Evolutionary conservation across 2,888 invertebrate genomes (phyloP), one percentile per base, ranked within the genome.

Genomic region (Hypselothyrea guttata): DNA sequence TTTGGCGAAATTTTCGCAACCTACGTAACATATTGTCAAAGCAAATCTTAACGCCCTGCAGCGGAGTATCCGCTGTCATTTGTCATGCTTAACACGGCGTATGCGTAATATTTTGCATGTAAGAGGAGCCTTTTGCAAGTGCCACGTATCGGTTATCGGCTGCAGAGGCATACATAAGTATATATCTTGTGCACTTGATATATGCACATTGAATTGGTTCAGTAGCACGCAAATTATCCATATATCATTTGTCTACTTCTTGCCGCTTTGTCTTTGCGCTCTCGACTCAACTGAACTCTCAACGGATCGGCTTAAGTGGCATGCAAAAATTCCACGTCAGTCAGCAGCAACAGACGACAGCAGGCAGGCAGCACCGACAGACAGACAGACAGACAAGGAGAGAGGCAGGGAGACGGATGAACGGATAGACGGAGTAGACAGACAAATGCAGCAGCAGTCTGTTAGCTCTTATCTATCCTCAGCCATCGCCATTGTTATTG

Each of bases 311-410:
- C 71, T 77, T 76, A 81, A 81, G 75, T 82, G 78, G 78, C 82
- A 82, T 82, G 78, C 82, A 82, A 66, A 82, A 82, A 71, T 66
- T 72, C 57, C 58, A 71, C 71, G 66, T 78, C 72, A 59, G 48
- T 59, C 67, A n/a, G n/a, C n/a, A n/a, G n/a, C n/a, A n/a, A n/a
- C n/a, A n/a, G n/a, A n/a, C n/a, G n/a, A n/a, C n/a, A n/a, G n/a
- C n/a, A 64, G 57, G 2, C 41, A 22, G 49, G 9, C 35, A 13
- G 8, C 16, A n/a, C 35, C 8, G 40, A 41, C 12, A 38, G 38
- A 2, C 0, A 18, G 37, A 4, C 1, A 4, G 16, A 9, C 16
- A 18, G 2, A 22, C 13, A 4, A 5, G 4, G 16, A 8, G 7
- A 13, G 1, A 4, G 9, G 30, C 15, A 28, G 28, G n/a, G 44